Conservation (phyloP, 1,140 invertebrate genomes). For the Zaprionus vittiger region DNA sequence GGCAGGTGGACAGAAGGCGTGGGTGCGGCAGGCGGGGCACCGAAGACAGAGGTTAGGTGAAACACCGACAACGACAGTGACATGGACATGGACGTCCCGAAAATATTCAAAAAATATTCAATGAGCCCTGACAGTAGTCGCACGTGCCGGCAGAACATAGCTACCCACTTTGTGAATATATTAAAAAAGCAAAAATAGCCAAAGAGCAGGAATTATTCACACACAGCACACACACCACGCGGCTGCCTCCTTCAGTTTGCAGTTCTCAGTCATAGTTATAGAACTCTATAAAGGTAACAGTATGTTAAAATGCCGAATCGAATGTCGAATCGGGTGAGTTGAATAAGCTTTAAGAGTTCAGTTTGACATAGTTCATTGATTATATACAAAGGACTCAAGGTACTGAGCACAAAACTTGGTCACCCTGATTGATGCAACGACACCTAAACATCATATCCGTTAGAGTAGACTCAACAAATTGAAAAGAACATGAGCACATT, state of each 20-base stretch:
- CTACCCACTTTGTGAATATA: slow-evolving; percentile 61
- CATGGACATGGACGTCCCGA: not conserved
- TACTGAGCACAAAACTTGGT: too few species aligned
- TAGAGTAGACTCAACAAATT: too few species aligned
- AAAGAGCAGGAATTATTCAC: slow-evolving; percentile 22
- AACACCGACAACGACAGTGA: not conserved
- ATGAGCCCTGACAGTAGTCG: slow-evolving; percentile 27
- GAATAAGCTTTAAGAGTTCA: not conserved
- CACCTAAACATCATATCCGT: too few species aligned
- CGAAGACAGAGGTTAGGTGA: not conserved
- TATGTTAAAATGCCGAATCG: not conserved
- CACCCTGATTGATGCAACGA: too few species aligned
- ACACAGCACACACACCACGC: not conserved
- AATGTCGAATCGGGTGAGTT: not conserved
- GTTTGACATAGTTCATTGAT: too few species aligned
- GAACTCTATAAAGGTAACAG: not conserved
- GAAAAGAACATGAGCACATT: too few species aligned
- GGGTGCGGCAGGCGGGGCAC: not conserved
- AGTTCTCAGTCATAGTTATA: not conserved
- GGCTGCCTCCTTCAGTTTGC: not conserved
- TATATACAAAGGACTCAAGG: too few species aligned
- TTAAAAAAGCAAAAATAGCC: slow-evolving; percentile 50
- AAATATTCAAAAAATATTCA: slow-evolving; percentile 46
- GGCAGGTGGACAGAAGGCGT: slow-evolving; percentile 53
- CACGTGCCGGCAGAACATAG: slow-evolving; percentile 39